Percentiles rank a stretch among this genome's conserved stretches.
These are phyloP conservation scores for Boleophthalmus pectinirostris DNA, from an alignment of 2,113 vertebrate species.

Conservation along the genomic window DNA sequence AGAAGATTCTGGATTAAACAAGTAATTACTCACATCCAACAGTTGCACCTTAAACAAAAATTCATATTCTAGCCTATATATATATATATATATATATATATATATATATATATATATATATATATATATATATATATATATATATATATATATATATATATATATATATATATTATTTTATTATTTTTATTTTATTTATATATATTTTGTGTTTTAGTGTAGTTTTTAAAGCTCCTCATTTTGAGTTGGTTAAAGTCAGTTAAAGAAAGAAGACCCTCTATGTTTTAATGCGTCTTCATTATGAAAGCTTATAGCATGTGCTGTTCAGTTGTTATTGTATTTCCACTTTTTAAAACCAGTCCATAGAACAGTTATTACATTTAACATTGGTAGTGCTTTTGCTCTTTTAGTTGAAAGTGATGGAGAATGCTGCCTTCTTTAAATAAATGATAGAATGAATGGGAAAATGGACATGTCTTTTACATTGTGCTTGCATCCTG, in stretches of 20 bases:
- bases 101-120: neutral
- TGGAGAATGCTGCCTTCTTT: slow-evolving; percentile 8
- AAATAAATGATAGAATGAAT: neutral
- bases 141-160: neutral
- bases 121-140: neutral
- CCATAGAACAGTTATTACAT: neutral
- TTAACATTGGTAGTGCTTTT: neutral
- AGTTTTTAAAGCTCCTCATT: neutral
- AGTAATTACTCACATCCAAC: slow-evolving; percentile 58
- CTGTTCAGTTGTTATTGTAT: neutral
- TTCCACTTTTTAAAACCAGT: neutral
- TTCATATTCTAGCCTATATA: neutral
- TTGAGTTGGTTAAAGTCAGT: neutral
- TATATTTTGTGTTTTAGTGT: neutral
- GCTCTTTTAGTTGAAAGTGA: neutral
- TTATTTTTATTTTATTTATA: neutral
- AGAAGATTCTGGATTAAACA: slow-evolving; percentile 44
- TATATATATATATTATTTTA: neutral
- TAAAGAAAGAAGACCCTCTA: neutral
- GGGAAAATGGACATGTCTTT: slow-evolving; percentile 31
- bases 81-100: neutral
- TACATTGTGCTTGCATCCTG: slow-evolving; percentile 47
- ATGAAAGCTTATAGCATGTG: too few relatives aligned
- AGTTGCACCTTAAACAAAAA: slow-evolving; percentile 3
- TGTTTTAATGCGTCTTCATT: neutral